These are phyloP conservation scores for Drosophila seclusa DNA, from an alignment of 2,888 invertebrate species.

Conservation along the genomic window DNA sequence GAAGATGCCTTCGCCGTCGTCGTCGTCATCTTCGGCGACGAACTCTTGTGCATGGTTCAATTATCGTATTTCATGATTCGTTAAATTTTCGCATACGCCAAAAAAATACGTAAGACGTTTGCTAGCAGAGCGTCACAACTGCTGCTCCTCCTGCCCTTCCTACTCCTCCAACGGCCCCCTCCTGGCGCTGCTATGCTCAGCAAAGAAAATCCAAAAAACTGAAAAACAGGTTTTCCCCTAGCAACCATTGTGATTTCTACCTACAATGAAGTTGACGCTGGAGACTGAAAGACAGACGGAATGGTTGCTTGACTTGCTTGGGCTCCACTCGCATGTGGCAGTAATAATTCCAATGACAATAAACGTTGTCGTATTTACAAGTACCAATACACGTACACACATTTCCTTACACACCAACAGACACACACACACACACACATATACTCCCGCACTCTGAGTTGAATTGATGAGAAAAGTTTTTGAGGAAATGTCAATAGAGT, in stretches of 20 bases:
- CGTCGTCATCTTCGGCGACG: slow-evolving; percentile 52
- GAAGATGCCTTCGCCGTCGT: slow-evolving; percentile 47
- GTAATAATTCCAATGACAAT: slow-evolving; percentile 81
- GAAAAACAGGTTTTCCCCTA: slow-evolving; percentile 77
- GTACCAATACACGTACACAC: slow-evolving; percentile 57
- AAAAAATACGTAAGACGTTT: slow-evolving; percentile 67
- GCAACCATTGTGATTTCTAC: slow-evolving; percentile 78
- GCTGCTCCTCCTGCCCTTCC: not conserved
- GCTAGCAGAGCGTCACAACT: slow-evolving; percentile 24
- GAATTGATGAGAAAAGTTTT: slow-evolving; percentile 81
- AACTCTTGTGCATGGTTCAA: slow-evolving; percentile 83
- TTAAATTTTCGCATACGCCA: slow-evolving; percentile 83
- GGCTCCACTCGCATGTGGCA: slow-evolving; percentile 60
- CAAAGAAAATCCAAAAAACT: slow-evolving; percentile 66
- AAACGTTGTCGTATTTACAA: slow-evolving; percentile 80
- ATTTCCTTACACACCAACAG: slow-evolving; percentile 14
- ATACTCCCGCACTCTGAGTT: slow-evolving; percentile 58
- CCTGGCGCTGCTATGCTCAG: slow-evolving; percentile 22
- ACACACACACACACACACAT: slow-evolving; percentile 26
- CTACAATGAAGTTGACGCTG: slow-evolving; percentile 60
- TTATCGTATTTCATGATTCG: slow-evolving; percentile 84
- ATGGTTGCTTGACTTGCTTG: slow-evolving; percentile 30
- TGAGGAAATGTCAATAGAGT: slow-evolving; percentile 80
- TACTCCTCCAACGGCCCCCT: not conserved
- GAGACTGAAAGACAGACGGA: slow-evolving; percentile 37